Percentiles rank a stretch among this genome's conserved stretches.
Evolutionary conservation across 2,888 invertebrate genomes (phyloP).

Genomic region (Acronicta alni): DNA sequence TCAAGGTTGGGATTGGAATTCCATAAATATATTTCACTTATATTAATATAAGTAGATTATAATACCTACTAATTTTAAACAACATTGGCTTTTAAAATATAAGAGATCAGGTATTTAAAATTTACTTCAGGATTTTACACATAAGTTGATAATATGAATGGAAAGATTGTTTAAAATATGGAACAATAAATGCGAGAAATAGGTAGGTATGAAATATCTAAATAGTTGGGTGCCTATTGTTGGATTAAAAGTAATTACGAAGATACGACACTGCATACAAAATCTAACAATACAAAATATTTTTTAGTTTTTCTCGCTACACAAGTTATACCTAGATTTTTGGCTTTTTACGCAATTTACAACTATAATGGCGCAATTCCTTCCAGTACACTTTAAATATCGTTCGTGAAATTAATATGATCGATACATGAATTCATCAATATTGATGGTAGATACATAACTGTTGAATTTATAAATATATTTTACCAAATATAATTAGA

Average conservation of each 20-base stretch:
- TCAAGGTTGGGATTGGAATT: slow-evolving; percentile 37
- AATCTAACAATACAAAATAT: slow-evolving; percentile 25
- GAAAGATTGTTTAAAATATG: slow-evolving; percentile 23
- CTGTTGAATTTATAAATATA: not conserved
- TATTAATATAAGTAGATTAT: slow-evolving; percentile 27
- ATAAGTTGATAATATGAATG: slow-evolving; percentile 21
- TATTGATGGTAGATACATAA: too few species aligned
- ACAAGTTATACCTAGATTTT: not conserved
- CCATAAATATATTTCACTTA: slow-evolving; percentile 41
- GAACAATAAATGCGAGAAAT: slow-evolving; percentile 29
- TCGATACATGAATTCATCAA: too few species aligned
- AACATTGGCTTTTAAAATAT: slow-evolving; percentile 47
- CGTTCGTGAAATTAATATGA: too few species aligned
- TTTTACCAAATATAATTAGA: not conserved
- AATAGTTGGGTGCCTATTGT: slow-evolving; percentile 26
- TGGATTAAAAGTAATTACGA: slow-evolving; percentile 33
- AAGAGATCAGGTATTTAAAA: slow-evolving; percentile 44
- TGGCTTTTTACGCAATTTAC: not conserved
- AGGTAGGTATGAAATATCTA: slow-evolving; percentile 30
- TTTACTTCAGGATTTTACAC: slow-evolving; percentile 17
- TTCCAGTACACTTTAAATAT: too few species aligned
- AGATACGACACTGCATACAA: slow-evolving; percentile 45
- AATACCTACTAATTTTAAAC: slow-evolving; percentile 41
- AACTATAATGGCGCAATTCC: not conserved
- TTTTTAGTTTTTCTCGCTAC: not conserved